Percentiles rank a stretch among this genome's conserved stretches.
Evolutionary conservation across 2,888 invertebrate species (phyloP).

Genomic region (Dicranocentrus wangi): DNA sequence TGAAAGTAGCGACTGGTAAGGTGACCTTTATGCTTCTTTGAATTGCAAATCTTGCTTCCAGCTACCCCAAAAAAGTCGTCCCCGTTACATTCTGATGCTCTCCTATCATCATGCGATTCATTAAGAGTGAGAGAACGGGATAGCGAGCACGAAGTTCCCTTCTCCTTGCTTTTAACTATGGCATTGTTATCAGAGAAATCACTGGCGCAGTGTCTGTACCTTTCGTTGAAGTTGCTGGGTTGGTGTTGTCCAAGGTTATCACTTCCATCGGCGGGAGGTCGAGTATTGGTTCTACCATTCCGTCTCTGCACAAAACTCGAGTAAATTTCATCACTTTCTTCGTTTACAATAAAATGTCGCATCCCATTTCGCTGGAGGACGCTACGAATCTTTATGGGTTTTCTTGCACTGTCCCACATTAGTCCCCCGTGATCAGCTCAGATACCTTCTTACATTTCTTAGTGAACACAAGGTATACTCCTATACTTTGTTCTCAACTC

Average conservation of each 20-base stretch:
- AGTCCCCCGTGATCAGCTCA: slow-evolving; percentile 5
- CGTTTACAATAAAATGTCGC: slow-evolving; percentile 67
- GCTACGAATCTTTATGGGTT: slow-evolving; percentile 70
- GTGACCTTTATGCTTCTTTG: slow-evolving; percentile 31
- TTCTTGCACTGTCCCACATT: slow-evolving; percentile 73
- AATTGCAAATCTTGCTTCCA: slow-evolving; percentile 53
- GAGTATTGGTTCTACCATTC: slow-evolving; percentile 1
- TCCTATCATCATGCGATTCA: neutral
- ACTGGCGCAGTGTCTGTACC: neutral
- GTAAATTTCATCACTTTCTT: slow-evolving; percentile 20
- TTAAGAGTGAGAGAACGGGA: neutral
- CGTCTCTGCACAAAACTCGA: neutral
- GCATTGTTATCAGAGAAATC: neutral
- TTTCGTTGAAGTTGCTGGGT: neutral
- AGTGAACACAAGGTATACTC: too few species aligned
- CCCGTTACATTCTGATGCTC: neutral
- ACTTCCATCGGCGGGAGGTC: slow-evolving; percentile 10
- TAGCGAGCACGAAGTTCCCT: neutral
- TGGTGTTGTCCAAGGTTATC: slow-evolving; percentile 21
- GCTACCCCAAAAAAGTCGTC: slow-evolving; percentile 47
- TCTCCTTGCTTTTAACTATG: slow-evolving; percentile 1
- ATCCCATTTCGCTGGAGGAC: slow-evolving; percentile 70
- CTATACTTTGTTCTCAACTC: too few species aligned
- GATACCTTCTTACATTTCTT: too few species aligned
- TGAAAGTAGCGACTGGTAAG: slow-evolving; percentile 22